phyloP scores from a whole-genome alignment of 2,888 invertebrate species.

The Melieria crassipennis region DNA sequence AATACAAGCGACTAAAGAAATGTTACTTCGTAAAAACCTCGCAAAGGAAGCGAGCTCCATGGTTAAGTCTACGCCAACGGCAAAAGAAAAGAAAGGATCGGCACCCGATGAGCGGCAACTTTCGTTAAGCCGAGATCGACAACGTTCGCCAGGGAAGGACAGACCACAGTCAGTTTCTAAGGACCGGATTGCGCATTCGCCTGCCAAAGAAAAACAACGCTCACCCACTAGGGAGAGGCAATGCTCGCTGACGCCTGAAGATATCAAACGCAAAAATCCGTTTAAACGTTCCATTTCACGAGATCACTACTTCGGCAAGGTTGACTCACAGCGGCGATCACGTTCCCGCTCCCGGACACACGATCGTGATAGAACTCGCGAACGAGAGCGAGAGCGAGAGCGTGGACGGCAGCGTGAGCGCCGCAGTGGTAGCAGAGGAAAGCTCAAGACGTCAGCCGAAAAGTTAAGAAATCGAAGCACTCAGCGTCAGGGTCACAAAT shows the following conservation, averaged over 20 bases:
- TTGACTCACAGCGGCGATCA: slow-evolving; percentile 33
- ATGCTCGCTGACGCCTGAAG: not conserved
- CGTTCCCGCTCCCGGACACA: slow-evolving; percentile 37
- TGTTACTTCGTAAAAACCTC: slow-evolving; percentile 40
- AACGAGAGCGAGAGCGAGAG: slow-evolving; percentile 27
- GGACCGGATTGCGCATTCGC: not conserved
- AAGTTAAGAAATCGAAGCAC: slow-evolving; percentile 25
- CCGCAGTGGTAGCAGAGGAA: too few relatives aligned
- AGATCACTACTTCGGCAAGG: slow-evolving; percentile 34
- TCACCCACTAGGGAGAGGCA: too few relatives aligned
- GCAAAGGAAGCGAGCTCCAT: slow-evolving; percentile 28
- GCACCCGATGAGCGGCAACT: too few relatives aligned
- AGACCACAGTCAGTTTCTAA: slow-evolving; percentile 17
- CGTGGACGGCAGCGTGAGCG: slow-evolving; percentile 1
- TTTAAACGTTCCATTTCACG: slow-evolving; percentile 44
- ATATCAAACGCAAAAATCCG: slow-evolving; percentile 37
- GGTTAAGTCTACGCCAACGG: slow-evolving; percentile 1
- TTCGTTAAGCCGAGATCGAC: not conserved
- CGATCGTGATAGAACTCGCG: slow-evolving; percentile 25
- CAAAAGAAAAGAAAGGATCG: not conserved
- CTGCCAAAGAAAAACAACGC: slow-evolving; percentile 7
- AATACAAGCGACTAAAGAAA: slow-evolving; percentile 50
- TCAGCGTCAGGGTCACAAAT: slow-evolving; percentile 22
- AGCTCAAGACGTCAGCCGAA: slow-evolving; percentile 31
- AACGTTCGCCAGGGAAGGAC: slow-evolving; percentile 2